Conservation (phyloP, 1,140 invertebrate genomes). For the Sarcophaga peregrina region DNA sequence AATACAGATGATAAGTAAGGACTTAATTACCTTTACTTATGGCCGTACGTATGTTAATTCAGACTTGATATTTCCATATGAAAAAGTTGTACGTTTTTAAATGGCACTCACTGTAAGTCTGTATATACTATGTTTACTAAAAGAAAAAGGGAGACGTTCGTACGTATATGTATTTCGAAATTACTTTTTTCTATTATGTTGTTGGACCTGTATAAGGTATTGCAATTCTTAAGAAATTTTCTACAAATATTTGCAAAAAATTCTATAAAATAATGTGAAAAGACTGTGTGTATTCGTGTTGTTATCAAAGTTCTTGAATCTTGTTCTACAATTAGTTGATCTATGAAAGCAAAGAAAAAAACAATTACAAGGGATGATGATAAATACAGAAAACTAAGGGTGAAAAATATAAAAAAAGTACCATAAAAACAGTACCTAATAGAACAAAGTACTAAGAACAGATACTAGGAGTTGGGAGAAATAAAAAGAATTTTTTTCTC, state of each 20-base stretch:
- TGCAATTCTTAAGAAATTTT: conserved; percentile 19
- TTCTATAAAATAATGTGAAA: background rate
- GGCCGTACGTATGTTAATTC: too few species aligned
- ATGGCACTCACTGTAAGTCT: too few species aligned
- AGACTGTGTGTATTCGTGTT: background rate
- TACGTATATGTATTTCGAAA: too few species aligned
- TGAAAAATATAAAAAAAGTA: background rate
- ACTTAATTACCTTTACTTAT: too few species aligned
- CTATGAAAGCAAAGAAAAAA: background rate
- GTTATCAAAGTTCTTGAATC: conserved; percentile 14
- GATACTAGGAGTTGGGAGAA: background rate
- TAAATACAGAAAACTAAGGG: background rate
- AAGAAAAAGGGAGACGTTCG: too few species aligned
- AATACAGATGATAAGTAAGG: too few species aligned
- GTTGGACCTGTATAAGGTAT: background rate
- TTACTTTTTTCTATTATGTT: too few species aligned
- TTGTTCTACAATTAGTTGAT: conserved; percentile 15
- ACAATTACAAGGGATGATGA: too few species aligned
- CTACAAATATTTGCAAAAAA: conserved; percentile 10
- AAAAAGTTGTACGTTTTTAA: too few species aligned
- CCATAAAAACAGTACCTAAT: background rate
- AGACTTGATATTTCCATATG: too few species aligned
- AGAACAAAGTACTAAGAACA: background rate
- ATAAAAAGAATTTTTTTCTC: too few species aligned
- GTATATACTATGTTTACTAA: too few species aligned